phyloP scores from a whole-genome alignment of 2,797 vertebrate genomes.

The Catharus ustulatus region DNA sequence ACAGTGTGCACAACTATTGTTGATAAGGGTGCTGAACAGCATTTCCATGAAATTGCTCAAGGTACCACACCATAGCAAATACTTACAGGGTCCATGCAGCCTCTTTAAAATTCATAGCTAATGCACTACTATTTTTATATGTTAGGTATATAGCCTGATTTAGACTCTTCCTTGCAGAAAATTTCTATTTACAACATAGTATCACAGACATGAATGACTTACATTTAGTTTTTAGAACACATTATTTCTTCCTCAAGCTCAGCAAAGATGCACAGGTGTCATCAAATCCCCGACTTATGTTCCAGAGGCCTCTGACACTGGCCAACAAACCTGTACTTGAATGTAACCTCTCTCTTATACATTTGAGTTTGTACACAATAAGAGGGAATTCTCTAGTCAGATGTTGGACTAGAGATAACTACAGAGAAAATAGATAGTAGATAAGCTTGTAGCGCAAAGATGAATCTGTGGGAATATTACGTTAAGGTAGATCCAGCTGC shows the following conservation, averaged over 20 bases:
- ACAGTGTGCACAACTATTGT: neutral
- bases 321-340: neutral
- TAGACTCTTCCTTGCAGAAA: neutral
- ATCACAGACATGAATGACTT: neutral
- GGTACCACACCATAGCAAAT: neutral
- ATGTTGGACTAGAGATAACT: neutral
- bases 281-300: neutral
- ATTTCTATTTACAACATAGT: neutral
- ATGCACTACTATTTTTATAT: neutral
- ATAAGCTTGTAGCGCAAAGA: neutral
- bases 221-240: neutral
- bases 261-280: neutral
- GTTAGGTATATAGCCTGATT: neutral
- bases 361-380: rapidly evolving
- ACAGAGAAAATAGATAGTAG: neutral
- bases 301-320: neutral
- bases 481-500: neutral
- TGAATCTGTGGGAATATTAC: neutral
- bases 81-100: neutral
- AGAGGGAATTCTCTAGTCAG: neutral
- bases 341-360: neutral
- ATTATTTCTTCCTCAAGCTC: neutral
- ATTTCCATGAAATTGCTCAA: neutral
- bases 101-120: neutral
- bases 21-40: neutral